Evolutionary conservation across 2,797 vertebrate species (phyloP), one percentile per base, ranked within the genome.

Genomic region (Poecile montanus): DNA sequence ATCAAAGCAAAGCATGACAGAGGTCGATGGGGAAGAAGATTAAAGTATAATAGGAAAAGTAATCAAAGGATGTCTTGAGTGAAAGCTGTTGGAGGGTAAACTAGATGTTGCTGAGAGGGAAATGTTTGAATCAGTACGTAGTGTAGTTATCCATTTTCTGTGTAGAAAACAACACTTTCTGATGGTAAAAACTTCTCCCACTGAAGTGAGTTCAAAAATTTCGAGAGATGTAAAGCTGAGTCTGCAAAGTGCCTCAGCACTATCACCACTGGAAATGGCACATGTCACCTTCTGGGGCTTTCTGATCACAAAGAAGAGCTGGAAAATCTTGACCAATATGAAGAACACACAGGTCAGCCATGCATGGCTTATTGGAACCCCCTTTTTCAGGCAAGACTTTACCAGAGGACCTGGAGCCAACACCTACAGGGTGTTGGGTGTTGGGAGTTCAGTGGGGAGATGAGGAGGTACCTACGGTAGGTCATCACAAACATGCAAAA

Each of bases 321-420:
- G 70, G 16, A 54, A 81, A 34, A 61, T 17, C 13, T n/a, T 60
- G 30, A 9, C n/a, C 26, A 38, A 11, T 16, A 32, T 2, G 11
- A 78, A 80, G 18, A 57, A 58, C 51, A 6, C 0, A 0, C 25
- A 77, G 34, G 13, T 71, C 19, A 42, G 18, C 5, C 1, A 1
- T 7, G 21, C 26, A 3, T 16, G 21, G 25, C 29, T 60, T 26
- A 34, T 10, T 16, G 50, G 34, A 79, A 17, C 8, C 2, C 34
- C 2, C 3, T 16, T 77, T 75, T n/a, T 21, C 32, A 56, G 22
- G 34, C 16, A 10, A 12, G 7, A 11, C 13, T 6, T 60, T 48
- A 36, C 23, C 51, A 56, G 54, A 65, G 40, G 62, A 48, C 9
- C 27, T 44, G 40, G 26, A 62, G 27, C 36, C 2, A 2, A 6